Evolutionary conservation across 2,888 invertebrate species (phyloP).

Genomic region (Mythimna vitellina): DNA sequence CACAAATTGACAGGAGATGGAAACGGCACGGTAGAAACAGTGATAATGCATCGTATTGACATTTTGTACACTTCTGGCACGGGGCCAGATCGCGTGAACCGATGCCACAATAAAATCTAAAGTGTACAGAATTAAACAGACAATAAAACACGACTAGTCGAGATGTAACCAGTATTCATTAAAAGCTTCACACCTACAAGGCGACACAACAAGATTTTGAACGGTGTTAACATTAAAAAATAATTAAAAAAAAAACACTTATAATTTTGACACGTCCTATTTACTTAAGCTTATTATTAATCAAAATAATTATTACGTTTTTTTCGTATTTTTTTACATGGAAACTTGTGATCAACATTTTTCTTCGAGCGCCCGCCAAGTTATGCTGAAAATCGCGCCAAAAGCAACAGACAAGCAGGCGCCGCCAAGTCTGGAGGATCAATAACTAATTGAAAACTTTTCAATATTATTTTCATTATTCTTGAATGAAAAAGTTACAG

Average conservation of each 20-base stretch:
- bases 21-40: conserved; percentile 74
- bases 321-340: conserved; percentile 17
- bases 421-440: conserved; percentile 31
- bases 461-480: conserved; percentile 36
- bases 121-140: conserved; percentile 82
- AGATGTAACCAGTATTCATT: conserved; percentile 75
- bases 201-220: conserved; percentile 18
- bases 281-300: background rate
- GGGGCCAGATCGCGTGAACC: conserved; percentile 79
- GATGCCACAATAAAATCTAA: conserved; percentile 84
- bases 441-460: conserved; percentile 45
- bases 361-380: conserved; percentile 32
- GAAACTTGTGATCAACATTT: conserved; percentile 42
- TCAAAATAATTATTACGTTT: background rate
- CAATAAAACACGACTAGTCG: conserved; percentile 75
- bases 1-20: conserved; percentile 66
- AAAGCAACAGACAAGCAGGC: conserved; percentile 48
- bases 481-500: conserved; percentile 38
- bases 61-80: conserved; percentile 85
- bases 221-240: conserved; percentile 15
- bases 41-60: conserved; percentile 89
- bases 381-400: conserved; percentile 44
- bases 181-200: conserved; percentile 55
- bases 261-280: conserved; percentile 11
- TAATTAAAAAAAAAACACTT: background rate